phyloP scores from a whole-genome alignment of 1,140 invertebrate genomes.

The Tetramorium simillimum region DNA sequence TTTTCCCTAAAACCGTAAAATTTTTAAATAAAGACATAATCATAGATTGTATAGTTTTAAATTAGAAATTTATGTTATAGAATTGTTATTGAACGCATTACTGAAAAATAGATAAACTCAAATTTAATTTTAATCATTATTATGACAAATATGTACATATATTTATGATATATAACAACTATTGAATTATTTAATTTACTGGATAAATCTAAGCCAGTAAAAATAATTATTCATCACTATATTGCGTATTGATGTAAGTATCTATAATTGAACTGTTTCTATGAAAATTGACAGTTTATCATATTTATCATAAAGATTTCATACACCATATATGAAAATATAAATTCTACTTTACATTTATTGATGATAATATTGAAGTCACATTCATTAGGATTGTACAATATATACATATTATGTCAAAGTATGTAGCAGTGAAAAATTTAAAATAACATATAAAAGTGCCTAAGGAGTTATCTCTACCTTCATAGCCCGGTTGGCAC shows the following conservation, averaged over 20 bases:
- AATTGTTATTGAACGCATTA: background rate
- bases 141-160: background rate
- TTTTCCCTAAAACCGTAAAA: constrained; percentile 68
- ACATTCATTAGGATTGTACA: background rate
- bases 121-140: constrained; percentile 15
- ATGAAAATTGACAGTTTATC: background rate
- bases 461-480: constrained; percentile 39
- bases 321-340: background rate
- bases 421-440: background rate
- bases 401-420: background rate
- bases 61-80: background rate
- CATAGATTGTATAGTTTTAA: background rate
- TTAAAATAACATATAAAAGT: background rate
- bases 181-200: constrained; percentile 10
- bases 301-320: background rate
- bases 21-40: background rate
- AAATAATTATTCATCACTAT: background rate
- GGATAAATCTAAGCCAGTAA: background rate
- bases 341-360: background rate
- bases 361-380: background rate
- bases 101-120: background rate
- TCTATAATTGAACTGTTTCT: background rate
- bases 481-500: constrained; percentile 71
- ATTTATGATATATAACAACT: background rate
- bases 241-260: background rate